phyloP scores from a whole-genome alignment of 2,888 invertebrate genomes.

The Rhamphomyia laevipes region DNA sequence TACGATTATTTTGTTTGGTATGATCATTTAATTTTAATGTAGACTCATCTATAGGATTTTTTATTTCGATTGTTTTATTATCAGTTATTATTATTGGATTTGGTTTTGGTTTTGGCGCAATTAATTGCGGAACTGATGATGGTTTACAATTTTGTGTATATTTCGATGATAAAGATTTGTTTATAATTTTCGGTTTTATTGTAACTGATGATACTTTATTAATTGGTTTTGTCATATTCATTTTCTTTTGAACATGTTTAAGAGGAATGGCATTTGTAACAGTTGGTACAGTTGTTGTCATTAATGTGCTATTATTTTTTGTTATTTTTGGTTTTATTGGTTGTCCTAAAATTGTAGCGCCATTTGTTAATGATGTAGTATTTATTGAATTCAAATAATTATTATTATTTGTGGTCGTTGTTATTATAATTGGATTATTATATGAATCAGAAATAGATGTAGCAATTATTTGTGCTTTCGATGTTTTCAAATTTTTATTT shows the following conservation, averaged over 20 bases:
- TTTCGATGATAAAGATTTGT: slow-evolving; percentile 9
- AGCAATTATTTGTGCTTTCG: not conserved
- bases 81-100: not conserved
- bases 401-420: not conserved
- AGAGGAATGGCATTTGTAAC: slow-evolving; percentile 4
- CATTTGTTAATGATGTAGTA: not conserved
- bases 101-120: slow-evolving; percentile 32
- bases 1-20: too few relatives aligned
- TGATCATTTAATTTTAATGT: too few relatives aligned
- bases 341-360: not conserved
- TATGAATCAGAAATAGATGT: not conserved
- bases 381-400: not conserved
- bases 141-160: slow-evolving; percentile 3
- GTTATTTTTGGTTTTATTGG: slow-evolving; percentile 11
- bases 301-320: slow-evolving; percentile 1
- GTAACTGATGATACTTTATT: slow-evolving; percentile 11
- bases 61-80: not conserved
- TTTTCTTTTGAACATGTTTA: slow-evolving; percentile 14
- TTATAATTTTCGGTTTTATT: slow-evolving; percentile 15
- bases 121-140: slow-evolving; percentile 21
- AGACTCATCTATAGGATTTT: too few relatives aligned
- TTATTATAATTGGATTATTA: not conserved
- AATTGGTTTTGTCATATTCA: slow-evolving; percentile 12
- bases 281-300: not conserved
- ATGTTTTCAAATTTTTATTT: not conserved